These are phyloP conservation scores for Brachionichthys hirsutus DNA, from an alignment of 2,113 vertebrate genomes.

Conservation along the genomic window DNA sequence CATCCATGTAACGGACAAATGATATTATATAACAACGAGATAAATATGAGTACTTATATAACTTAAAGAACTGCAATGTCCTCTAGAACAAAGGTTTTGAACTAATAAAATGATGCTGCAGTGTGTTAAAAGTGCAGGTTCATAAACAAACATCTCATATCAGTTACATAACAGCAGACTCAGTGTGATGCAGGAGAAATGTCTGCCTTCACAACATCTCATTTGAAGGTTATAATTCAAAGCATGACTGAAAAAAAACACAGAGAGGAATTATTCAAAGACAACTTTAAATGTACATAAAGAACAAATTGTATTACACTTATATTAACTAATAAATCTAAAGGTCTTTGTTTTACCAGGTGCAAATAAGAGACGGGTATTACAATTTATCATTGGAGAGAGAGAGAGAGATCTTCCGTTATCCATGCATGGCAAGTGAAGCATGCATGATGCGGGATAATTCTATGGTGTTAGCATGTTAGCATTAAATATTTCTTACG, in stretches of 20 bases:
- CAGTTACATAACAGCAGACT: constrained; percentile 19
- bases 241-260: not conserved
- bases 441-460: not conserved
- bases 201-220: constrained; percentile 11
- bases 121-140: not conserved
- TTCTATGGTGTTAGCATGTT: no score
- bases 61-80: no score
- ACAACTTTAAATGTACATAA: constrained; percentile 1
- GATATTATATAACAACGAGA: no score
- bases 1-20: no score
- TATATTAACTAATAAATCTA: not conserved
- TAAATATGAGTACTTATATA: no score
- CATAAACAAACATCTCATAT: constrained; percentile 4
- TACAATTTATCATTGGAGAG: not conserved
- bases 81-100: no score
- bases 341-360: not conserved
- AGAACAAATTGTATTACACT: not conserved
- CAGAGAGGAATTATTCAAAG: not conserved
- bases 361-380: constrained; percentile 4
- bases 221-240: constrained; percentile 4
- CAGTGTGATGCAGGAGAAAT: constrained; percentile 7
- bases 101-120: no score
- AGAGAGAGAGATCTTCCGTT: constrained; percentile 1
- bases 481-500: no score
- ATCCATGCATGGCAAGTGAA: constrained; percentile 26